Evolutionary conservation across 2,797 vertebrate genomes (phyloP), one percentile per base, ranked within the genome.

Genomic region (Nyctibius grandis): DNA sequence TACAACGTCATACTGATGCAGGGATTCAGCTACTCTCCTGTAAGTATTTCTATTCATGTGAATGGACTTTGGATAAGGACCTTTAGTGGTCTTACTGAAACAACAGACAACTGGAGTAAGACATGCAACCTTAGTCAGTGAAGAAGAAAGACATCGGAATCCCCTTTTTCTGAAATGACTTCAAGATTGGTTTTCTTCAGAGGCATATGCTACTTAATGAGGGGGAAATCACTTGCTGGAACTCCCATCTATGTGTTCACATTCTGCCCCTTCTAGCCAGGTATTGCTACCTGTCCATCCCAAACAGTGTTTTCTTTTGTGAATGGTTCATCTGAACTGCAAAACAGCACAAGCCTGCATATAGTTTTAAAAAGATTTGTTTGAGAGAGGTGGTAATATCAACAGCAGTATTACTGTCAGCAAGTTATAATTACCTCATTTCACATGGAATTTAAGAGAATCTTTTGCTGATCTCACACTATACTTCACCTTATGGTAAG

Each of bases 351-450:
- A 93, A 85, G 28, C 25, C 54, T 42, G 19, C 36, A 15, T 9
- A 21, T 8, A 45, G 44, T 47, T 63, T 59, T 61, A 74, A 13
- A 44, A 70, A 87, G n/a, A 18, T 16, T 47, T 44, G 36, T 29
- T 26, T 57, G 38, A 48, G 31, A 19, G 31, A 48, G 18, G 29
- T 25, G 15, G 26, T n/a, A 38, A 11, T 57, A 50, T 40, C 64
- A 65, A 21, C 50, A 29, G 31, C 2, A 1, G 18, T 59, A 28
- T 56, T 54, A 28, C 44, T 40, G 44, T 40, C 29, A 60, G 59
- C 4, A n/a, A 31, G 48, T 53, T 33, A 4, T 2, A 22, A 79
- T 31, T 96, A 98, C 97, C 96, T 97, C 29, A 60, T 92, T 84
- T 97, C 94, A 88, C 8, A 19, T 65, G 74, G 83, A 72, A 92